A percentile compares a stretch with the other conserved stretches of the same genome.
Conservation (phyloP, 2,797 vertebrate species). For the Galagoides demidoff region DNA sequence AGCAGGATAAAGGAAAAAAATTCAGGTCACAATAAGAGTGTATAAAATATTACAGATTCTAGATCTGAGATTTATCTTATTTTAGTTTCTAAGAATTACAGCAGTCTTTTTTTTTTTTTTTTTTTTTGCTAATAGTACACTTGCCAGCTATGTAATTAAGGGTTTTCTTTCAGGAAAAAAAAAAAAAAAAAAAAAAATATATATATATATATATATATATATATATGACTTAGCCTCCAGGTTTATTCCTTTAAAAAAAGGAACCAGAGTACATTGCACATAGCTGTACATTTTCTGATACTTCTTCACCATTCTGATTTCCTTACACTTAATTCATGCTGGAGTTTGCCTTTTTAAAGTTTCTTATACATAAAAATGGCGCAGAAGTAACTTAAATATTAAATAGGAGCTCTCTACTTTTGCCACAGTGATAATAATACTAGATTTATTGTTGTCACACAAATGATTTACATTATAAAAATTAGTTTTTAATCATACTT, state of each 20-base stretch:
- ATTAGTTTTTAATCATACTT: not conserved
- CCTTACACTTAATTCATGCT: not conserved
- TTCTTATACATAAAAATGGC: not conserved
- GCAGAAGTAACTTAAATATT: not conserved
- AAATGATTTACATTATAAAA: not conserved
- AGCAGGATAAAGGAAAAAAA: not conserved
- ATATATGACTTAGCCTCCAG: not conserved
- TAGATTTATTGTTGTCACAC: not conserved
- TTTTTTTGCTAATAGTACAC: not conserved
- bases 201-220: too few species aligned
- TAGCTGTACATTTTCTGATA: not conserved
- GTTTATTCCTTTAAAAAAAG: not conserved
- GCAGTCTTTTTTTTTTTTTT: not conserved
- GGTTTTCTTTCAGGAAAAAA: not conserved
- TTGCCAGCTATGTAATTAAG: not conserved
- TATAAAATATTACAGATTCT: not conserved
- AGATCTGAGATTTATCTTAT: not conserved
- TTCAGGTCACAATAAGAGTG: not conserved
- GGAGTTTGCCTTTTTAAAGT: not conserved
- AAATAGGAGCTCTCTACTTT: not conserved
- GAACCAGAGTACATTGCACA: not conserved
- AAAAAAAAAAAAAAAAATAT: not conserved
- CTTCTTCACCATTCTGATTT: not conserved
- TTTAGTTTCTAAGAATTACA: not conserved
- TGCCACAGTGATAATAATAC: not conserved